Base-by-base conservation (phyloP, 2,888 invertebrate species). In the Clostera curtula region DNA sequence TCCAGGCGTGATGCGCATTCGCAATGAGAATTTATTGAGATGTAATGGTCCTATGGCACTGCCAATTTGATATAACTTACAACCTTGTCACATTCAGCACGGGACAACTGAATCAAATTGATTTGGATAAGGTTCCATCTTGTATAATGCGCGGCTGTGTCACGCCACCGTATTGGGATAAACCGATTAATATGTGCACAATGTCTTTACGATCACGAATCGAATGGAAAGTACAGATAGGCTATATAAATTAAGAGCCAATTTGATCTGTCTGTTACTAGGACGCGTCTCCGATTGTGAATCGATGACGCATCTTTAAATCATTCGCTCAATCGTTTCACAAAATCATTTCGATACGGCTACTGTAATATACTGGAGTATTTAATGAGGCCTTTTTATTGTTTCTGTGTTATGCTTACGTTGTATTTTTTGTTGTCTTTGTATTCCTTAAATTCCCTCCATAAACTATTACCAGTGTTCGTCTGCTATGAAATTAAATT, bases 1-100 rank as follows among this genome's bases (percentile, higher is more conserved):
- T 54, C 57, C 52, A 45, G 24, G 19, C 60, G 55, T 55, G 72
- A 49, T 50, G 32, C 34, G 66, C 66, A 70, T 73, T 49, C 34
- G 31, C 40, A 51, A 49, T 35, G 16, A 29, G 25, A 24, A 31
- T 38, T 40, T 40, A 50, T 43, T 47, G 42, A 47, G 45, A 48
- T 40, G 42, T 33, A 42, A 47, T 40, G 27, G 24, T 22, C 36
- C 35, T 34, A 26, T 20, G 36, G 34, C 38, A 45, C n/a, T 43
- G 29, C 25, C 32, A 41, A 46, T 39, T 33, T 34, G 16, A 14
- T 27, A 27, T 28, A 28, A 30, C 28, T 28, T 36, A 35, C 16
- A 38, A 31, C 31, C 32, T 37, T 43, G 44, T 37, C 40, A 35
- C 29, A 29, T 21, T 27, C 39, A 30, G 29, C 15, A 31, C 21